A percentile compares a stretch with the other conserved stretches of the same genome.
Evolutionary conservation across 2,797 vertebrate genomes (phyloP).

Genomic region (Momotus momota): DNA sequence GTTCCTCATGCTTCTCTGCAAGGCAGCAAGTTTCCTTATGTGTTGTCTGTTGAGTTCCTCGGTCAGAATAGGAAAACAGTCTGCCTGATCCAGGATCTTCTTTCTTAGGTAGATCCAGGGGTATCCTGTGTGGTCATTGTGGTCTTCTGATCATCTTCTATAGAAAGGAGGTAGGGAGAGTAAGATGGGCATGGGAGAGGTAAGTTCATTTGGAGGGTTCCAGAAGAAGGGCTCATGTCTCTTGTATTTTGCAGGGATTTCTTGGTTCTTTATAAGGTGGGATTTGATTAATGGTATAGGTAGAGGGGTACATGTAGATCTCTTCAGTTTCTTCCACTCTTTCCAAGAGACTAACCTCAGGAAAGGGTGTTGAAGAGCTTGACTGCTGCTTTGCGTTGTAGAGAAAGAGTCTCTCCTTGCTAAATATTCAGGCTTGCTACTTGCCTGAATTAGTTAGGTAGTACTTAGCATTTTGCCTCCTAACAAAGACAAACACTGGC

Average conservation of each 20-base stretch:
- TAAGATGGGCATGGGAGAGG: not conserved
- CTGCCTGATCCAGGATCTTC: not conserved
- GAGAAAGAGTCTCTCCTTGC: not conserved
- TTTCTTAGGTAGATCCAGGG: not conserved
- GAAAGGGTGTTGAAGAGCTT: not conserved
- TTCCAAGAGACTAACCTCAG: not conserved
- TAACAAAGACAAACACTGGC: not conserved
- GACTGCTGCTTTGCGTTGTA: not conserved
- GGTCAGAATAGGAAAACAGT: not conserved
- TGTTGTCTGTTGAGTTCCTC: rapidly evolving
- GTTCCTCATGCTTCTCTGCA: not conserved
- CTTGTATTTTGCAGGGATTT: not conserved
- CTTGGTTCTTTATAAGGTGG: not conserved
- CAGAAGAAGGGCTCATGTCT: not conserved
- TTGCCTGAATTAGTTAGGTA: not conserved
- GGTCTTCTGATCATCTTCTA: not conserved
- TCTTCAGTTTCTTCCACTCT: not conserved
- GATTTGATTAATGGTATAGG: not conserved
- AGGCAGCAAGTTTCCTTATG: not conserved
- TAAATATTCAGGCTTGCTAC: not conserved
- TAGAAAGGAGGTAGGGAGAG: not conserved
- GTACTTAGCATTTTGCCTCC: not conserved
- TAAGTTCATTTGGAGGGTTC: not conserved
- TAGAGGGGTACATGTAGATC: not conserved
- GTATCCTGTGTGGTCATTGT: not conserved